These are phyloP conservation scores for Macaca mulatta DNA, from an alignment of 2,113 vertebrate genomes.

Conservation along the genomic window DNA sequence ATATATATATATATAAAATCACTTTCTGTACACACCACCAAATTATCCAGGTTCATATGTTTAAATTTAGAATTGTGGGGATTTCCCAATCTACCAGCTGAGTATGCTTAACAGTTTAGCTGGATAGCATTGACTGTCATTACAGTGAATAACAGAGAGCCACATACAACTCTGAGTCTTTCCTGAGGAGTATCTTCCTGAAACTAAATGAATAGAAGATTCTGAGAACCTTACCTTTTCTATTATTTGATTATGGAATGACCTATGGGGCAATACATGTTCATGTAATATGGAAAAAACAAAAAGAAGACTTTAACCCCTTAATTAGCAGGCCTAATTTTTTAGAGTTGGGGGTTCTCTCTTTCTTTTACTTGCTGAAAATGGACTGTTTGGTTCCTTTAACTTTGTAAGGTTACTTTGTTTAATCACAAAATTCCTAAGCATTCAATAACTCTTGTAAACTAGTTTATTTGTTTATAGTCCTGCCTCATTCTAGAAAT, in stretches of 20 bases:
- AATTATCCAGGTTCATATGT: background rate
- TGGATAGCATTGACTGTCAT: background rate
- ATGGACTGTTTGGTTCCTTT: background rate
- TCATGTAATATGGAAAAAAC: background rate
- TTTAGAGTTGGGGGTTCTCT: background rate
- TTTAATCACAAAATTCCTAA: background rate
- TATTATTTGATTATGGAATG: background rate
- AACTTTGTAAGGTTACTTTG: background rate
- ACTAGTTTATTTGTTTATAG: background rate
- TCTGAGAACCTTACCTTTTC: background rate
- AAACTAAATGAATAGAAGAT: background rate
- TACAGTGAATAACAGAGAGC: background rate
- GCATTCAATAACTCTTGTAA: background rate
- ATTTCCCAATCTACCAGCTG: background rate
- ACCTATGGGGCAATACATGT: background rate
- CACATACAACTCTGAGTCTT: background rate
- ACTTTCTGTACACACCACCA: background rate
- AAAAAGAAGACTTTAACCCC: background rate
- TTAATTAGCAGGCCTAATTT: background rate
- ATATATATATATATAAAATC: background rate
- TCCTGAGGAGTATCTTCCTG: background rate
- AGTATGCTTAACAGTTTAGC: background rate
- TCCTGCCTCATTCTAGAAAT: background rate
- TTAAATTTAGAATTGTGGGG: background rate
- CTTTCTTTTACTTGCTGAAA: background rate